These are phyloP conservation scores for Sebastes ruberrimus DNA, from an alignment of 2,797 vertebrate genomes.

Conservation along the genomic window DNA sequence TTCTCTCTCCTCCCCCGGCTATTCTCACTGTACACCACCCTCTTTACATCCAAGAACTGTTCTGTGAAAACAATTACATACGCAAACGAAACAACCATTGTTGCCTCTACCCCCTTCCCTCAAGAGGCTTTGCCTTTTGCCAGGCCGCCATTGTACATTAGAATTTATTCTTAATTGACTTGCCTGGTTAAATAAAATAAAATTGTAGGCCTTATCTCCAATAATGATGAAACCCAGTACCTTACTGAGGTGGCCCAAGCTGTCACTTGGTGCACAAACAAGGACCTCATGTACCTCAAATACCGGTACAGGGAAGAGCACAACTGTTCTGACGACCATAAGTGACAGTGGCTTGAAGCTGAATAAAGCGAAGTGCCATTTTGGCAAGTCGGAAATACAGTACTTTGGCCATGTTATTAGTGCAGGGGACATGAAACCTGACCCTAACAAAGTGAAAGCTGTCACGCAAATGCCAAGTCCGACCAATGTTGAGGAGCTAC, in stretches of 20 bases:
- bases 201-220: not conserved
- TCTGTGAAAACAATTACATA: too few species aligned
- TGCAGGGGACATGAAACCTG: not conserved
- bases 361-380: not conserved
- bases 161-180: too few species aligned
- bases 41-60: too few species aligned
- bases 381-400: not conserved
- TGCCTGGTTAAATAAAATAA: too few species aligned
- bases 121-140: too few species aligned
- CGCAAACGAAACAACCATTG: too few species aligned
- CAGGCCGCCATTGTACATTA: too few species aligned
- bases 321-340: not conserved
- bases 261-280: not conserved
- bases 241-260: not conserved
- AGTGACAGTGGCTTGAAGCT: not conserved
- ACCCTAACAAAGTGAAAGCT: not conserved
- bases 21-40: too few species aligned
- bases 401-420: not conserved
- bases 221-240: not conserved
- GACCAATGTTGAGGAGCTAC: not conserved
- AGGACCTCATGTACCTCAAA: not conserved
- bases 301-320: not conserved
- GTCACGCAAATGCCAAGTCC: slow-evolving; percentile 1
- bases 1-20: too few species aligned
- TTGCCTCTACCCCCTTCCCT: too few species aligned